Base-by-base conservation (phyloP, 2,797 vertebrate species). In the Schizothorax lantsangensis region DNA sequence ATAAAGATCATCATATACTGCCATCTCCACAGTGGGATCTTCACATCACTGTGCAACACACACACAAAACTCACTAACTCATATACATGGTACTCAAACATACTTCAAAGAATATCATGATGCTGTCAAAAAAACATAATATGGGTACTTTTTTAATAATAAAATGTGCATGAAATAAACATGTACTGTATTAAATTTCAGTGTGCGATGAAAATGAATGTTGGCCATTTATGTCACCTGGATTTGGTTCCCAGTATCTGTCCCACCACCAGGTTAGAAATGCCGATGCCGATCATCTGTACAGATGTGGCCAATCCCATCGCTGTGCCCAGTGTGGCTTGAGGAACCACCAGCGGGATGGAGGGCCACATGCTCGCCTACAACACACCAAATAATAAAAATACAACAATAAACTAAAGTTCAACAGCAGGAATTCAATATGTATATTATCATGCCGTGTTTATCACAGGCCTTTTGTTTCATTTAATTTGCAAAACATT, bases 351-450 rank as follows among this genome's bases (percentile, higher is more conserved):
- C 0, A 97, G 95, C 0, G 95, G 96, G 66, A 96, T 96, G 1
- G 96, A 96, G 0, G 96, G 96, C 96, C 97, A 97, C 96, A 96
- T 96, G 78, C 96, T 96, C 0, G 95, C 92, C 96, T 97, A 92
- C 79, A 68, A 75, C 33, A 83, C 23, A 87, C 23, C 52, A 45
- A 80, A 62, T 23, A 82, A 83, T 14, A 59, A 36, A 84, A 38
- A 49, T 45, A 1, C 10, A 2, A 0, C 17, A 3, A 45, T 8
- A 47, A 47, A 9, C n/a, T 15, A 8, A 19, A 74, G n/a, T 19
- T n/a, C 14, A 47, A 26, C 6, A 26, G 71, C 15, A 33, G 5
- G 43, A 49, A 52, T 23, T 57, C 19, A 57, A 21, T 57, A 49
- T 17, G 15, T 17, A 49, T 17, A 23, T 57, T 9, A 57, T 57